Conservation (phyloP, 2,888 invertebrate genomes). For the Macropis europaea region DNA sequence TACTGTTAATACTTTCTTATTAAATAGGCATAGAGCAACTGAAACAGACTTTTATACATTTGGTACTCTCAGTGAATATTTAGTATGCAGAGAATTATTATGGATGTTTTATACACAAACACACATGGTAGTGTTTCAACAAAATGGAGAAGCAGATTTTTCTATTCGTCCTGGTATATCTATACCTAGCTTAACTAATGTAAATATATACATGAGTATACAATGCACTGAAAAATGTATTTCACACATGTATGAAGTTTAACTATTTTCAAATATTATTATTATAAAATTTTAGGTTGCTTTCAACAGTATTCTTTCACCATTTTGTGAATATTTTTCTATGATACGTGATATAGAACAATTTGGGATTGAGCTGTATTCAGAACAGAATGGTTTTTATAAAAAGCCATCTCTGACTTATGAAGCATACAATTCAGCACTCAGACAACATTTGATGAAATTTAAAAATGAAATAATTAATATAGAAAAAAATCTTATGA, state of each 20-base stretch:
- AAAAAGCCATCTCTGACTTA: conserved; percentile 78
- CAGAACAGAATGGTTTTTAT: conserved; percentile 26
- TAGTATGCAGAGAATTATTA: conserved; percentile 74
- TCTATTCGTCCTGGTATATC: conserved; percentile 68
- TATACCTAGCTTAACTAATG: conserved; percentile 75
- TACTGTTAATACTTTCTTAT: conserved; percentile 10
- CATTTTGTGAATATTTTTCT: conserved; percentile 69
- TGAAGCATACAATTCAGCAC: conserved; percentile 80
- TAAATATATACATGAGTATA: conserved; percentile 48
- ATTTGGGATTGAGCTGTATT: conserved; percentile 75
- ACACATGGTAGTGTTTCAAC: conserved; percentile 70
- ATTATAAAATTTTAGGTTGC: conserved; percentile 64
- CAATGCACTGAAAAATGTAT: not conserved
- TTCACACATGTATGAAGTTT: not conserved
- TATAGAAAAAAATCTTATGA: conserved; percentile 77
- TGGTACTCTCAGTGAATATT: conserved; percentile 74
- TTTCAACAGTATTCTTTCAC: conserved; percentile 70
- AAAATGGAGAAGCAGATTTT: conserved; percentile 58
- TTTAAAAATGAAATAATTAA: conserved; percentile 75
- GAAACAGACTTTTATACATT: conserved; percentile 55
- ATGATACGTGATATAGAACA: conserved; percentile 76
- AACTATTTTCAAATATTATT: not conserved
- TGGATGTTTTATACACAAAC: conserved; percentile 75
- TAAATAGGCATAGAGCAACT: conserved; percentile 66
- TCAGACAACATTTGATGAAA: conserved; percentile 77